Percentiles rank a stretch among this genome's conserved stretches.
Evolutionary conservation across 2,113 vertebrate genomes (phyloP).

Genomic region (Helogale parvula): DNA sequence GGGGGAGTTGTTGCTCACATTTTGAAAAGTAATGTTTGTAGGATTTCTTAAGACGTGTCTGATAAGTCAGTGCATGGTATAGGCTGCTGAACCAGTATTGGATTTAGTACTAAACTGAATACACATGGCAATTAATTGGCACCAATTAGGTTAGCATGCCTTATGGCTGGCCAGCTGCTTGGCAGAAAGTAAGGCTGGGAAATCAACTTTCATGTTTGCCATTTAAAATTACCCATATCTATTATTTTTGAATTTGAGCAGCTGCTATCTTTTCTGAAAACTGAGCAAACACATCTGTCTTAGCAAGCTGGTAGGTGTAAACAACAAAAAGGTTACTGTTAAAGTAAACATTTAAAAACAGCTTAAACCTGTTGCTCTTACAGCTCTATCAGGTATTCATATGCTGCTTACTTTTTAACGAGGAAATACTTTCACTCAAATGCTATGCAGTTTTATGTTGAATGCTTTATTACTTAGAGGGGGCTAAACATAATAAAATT

Average conservation of each 20-base stretch:
- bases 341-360: conserved; percentile 55
- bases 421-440: neutral
- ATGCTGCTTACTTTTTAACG: neutral
- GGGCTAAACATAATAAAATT: neutral
- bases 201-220: conserved; percentile 47
- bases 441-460: neutral
- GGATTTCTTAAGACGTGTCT: neutral
- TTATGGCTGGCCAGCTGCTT: conserved; percentile 71
- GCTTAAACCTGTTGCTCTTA: neutral
- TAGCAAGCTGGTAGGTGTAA: conserved; percentile 61
- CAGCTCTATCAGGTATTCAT: neutral
- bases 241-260: conserved; percentile 69
- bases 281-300: conserved; percentile 74
- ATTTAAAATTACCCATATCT: conserved; percentile 10
- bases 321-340: neutral
- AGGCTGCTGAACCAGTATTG: neutral
- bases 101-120: neutral
- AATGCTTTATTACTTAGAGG: neutral
- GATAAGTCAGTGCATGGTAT: neutral
- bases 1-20: neutral
- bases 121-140: neutral
- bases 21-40: neutral
- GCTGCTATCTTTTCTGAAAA: conserved; percentile 58
- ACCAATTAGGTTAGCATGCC: neutral
- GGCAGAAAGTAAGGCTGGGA: neutral